Conservation (phyloP, 2,888 invertebrate genomes). For the Dryococelus australis region DNA sequence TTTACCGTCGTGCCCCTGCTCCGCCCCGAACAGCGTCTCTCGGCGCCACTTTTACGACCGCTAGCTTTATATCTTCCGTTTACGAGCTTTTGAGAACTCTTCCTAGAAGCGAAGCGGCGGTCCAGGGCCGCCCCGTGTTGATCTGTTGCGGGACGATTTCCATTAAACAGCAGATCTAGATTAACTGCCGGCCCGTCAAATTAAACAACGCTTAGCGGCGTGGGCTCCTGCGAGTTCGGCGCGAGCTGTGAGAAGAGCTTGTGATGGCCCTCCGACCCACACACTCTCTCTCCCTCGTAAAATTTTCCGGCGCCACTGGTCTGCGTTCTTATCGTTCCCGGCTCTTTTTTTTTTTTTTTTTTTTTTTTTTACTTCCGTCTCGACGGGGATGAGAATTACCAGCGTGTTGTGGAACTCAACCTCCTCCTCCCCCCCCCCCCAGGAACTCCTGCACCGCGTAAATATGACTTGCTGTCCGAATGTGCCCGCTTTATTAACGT, state of each 20-base stretch:
- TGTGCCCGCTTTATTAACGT: background rate
- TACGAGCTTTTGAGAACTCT: conserved; percentile 16
- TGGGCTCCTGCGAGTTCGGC: background rate
- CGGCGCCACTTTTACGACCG: background rate
- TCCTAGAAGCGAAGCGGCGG: background rate
- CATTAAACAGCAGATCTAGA: conserved; percentile 12
- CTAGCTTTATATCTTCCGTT: conserved; percentile 17
- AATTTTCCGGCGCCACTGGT: background rate
- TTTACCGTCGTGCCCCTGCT: background rate
- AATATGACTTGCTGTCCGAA: background rate
- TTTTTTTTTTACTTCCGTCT: no score
- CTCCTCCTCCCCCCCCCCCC: background rate
- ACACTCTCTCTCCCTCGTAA: background rate
- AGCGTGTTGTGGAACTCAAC: no score
- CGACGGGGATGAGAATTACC: no score
- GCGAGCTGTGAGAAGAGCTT: background rate
- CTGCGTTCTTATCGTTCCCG: background rate
- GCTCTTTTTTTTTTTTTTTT: background rate
- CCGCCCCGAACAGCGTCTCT: background rate
- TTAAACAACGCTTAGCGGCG: conserved; percentile 12
- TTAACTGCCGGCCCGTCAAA: conserved; percentile 25
- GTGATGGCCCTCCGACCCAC: background rate
- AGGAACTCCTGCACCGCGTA: background rate
- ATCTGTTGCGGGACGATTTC: conserved; percentile 1
- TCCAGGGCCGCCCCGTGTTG: background rate